Conservation (phyloP, 2,797 vertebrate genomes). For the Amphiprion clarkii region DNA sequence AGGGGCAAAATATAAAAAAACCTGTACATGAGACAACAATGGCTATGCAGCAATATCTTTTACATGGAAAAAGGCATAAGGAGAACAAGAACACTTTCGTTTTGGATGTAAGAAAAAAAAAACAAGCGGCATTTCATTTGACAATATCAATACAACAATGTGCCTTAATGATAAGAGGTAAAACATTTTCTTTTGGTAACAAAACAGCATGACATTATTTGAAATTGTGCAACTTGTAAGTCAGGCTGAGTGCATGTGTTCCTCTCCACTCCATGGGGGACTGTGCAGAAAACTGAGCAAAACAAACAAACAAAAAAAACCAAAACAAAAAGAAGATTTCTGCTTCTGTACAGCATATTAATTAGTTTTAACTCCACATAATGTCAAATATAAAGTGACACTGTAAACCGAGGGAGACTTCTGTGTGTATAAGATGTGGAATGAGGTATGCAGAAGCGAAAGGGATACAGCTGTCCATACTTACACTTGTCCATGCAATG, state of each 20-base stretch:
- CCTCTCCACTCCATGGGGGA: conserved; percentile 68
- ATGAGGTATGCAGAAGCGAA: conserved; percentile 83
- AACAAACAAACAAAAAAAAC: background rate
- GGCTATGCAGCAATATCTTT: conserved; percentile 66
- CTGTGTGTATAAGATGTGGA: conserved; percentile 68
- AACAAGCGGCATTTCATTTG: conserved; percentile 49
- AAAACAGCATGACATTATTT: conserved; percentile 75
- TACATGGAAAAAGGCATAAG: conserved; percentile 71
- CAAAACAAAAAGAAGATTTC: conserved; percentile 45
- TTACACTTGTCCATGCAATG: conserved; percentile 81
- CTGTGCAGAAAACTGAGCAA: conserved; percentile 63
- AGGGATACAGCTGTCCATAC: conserved; percentile 78
- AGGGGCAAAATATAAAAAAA: conserved; percentile 55
- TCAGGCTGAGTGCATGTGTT: conserved; percentile 80
- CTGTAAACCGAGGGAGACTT: conserved; percentile 75
- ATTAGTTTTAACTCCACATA: conserved; percentile 67
- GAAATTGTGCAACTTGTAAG: conserved; percentile 77
- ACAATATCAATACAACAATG: conserved; percentile 74
- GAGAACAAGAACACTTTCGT: conserved; percentile 75
- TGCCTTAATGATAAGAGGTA: conserved; percentile 79
- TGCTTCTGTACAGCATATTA: conserved; percentile 77
- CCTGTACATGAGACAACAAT: conserved; percentile 59
- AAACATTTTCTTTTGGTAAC: conserved; percentile 74
- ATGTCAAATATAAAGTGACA: conserved; percentile 79
- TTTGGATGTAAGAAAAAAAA: conserved; percentile 54